Percentiles rank a stretch among this genome's conserved stretches.
These are phyloP conservation scores for Tapera naevia DNA, from an alignment of 2,797 vertebrate species.

Conservation along the genomic window DNA sequence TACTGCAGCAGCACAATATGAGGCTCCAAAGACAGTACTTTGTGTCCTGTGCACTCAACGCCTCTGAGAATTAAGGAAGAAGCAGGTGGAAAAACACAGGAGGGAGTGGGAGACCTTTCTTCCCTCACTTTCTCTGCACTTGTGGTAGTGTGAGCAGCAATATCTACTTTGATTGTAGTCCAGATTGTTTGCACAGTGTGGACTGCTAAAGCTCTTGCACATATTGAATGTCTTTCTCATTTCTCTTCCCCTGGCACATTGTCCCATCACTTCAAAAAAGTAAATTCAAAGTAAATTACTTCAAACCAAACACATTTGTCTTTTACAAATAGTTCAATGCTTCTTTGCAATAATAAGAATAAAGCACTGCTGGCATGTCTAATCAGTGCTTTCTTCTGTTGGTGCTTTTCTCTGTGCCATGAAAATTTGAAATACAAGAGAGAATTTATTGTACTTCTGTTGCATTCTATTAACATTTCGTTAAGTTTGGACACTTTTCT, in stretches of 20 bases:
- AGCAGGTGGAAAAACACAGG: neutral
- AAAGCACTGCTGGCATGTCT: neutral
- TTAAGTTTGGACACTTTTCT: neutral
- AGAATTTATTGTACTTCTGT: neutral
- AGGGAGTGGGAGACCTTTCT: neutral
- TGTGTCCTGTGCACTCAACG: neutral
- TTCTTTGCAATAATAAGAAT: neutral
- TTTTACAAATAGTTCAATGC: neutral
- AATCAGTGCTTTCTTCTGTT: neutral
- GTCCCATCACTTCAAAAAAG: neutral
- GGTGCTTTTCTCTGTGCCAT: neutral
- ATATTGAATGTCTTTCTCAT: neutral
- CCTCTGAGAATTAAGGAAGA: neutral
- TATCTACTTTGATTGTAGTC: neutral
- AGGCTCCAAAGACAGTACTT: neutral
- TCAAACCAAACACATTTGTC: neutral
- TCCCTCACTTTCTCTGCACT: neutral
- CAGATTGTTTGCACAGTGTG: neutral
- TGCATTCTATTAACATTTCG: neutral
- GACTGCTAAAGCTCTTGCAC: neutral
- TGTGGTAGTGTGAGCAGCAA: neutral
- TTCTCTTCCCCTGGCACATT: neutral
- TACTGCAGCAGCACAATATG: neutral
- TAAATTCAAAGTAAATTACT: conserved; percentile 3
- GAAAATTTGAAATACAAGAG: neutral